These are phyloP conservation scores for Cichladusa arquata DNA, from an alignment of 2,113 vertebrate genomes.

Conservation along the genomic window DNA sequence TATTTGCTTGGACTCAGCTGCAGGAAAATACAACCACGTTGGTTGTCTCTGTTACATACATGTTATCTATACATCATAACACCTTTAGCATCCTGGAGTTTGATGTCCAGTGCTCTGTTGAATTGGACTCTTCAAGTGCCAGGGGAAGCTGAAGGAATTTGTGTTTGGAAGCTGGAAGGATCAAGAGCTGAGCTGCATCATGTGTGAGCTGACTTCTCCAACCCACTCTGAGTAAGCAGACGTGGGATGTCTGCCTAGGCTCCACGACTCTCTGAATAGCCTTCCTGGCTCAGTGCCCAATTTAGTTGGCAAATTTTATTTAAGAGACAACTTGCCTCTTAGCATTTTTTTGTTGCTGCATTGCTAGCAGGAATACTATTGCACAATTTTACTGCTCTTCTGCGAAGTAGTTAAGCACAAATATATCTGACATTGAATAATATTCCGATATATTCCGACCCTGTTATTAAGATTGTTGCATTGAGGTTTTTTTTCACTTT, in stretches of 20 bases:
- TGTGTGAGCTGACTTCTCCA: not conserved
- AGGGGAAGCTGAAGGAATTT: not conserved
- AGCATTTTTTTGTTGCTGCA: not conserved
- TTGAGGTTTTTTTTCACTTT: not conserved
- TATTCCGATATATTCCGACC: no score
- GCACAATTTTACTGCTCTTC: not conserved
- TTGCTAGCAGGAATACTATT: not conserved
- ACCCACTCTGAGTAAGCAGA: not conserved
- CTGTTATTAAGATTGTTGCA: not conserved
- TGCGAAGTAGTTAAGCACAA: not conserved
- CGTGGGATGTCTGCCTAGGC: not conserved
- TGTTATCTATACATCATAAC: not conserved
- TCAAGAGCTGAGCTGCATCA: not conserved
- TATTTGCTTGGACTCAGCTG: not conserved
- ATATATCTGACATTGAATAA: not conserved
- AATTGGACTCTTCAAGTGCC: not conserved
- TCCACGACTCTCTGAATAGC: not conserved
- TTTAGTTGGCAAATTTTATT: not conserved
- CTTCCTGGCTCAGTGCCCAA: not conserved
- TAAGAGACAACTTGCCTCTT: not conserved
- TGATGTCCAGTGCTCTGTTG: not conserved
- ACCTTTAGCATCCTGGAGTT: not conserved
- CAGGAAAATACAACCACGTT: not conserved
- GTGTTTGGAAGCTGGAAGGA: not conserved
- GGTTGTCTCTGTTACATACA: not conserved